phyloP scores from a whole-genome alignment of 1,140 invertebrate genomes.

The Drosophila arawakana region DNA sequence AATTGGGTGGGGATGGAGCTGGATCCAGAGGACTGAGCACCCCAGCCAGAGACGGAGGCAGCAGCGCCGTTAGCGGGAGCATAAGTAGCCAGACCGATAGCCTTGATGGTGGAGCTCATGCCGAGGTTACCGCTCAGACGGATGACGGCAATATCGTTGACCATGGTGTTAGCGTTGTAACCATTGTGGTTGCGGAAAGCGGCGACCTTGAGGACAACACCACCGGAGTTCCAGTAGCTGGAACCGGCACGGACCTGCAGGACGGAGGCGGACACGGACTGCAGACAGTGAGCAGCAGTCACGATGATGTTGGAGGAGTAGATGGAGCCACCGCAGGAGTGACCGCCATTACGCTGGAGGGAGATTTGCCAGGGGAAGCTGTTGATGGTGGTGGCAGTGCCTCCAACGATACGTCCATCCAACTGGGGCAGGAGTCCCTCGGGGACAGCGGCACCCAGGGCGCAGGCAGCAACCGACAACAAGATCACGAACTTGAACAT shows the following conservation, averaged over 20 bases:
- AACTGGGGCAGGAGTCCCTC: constrained; percentile 73
- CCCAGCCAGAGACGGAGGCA: constrained; percentile 85
- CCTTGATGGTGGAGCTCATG: constrained; percentile 74
- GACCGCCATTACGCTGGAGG: constrained; percentile 84
- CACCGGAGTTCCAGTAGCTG: constrained; percentile 64
- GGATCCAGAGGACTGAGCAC: constrained; percentile 52
- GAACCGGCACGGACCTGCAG: constrained; percentile 72
- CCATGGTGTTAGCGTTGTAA: constrained; percentile 73
- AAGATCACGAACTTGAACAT: constrained; percentile 81
- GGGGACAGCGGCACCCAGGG: constrained; percentile 64
- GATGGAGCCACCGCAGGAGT: constrained; percentile 87
- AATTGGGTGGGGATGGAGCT: constrained; percentile 53
- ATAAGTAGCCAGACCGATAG: constrained; percentile 70
- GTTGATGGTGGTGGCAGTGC: constrained; percentile 84
- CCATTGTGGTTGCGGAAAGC: constrained; percentile 62
- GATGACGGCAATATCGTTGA: constrained; percentile 86
- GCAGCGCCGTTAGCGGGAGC: constrained; percentile 59
- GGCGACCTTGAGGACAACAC: constrained; percentile 38
- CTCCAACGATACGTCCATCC: constrained; percentile 85
- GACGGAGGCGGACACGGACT: constrained; percentile 61
- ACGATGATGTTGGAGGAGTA: constrained; percentile 85
- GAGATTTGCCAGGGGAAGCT: constrained; percentile 86
- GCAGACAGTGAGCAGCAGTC: constrained; percentile 87
- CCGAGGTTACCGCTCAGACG: constrained; percentile 70
- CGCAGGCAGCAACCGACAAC: constrained; percentile 71